Base-by-base conservation (phyloP, 2,113 vertebrate genomes). In the Chrysemys picta region DNA sequence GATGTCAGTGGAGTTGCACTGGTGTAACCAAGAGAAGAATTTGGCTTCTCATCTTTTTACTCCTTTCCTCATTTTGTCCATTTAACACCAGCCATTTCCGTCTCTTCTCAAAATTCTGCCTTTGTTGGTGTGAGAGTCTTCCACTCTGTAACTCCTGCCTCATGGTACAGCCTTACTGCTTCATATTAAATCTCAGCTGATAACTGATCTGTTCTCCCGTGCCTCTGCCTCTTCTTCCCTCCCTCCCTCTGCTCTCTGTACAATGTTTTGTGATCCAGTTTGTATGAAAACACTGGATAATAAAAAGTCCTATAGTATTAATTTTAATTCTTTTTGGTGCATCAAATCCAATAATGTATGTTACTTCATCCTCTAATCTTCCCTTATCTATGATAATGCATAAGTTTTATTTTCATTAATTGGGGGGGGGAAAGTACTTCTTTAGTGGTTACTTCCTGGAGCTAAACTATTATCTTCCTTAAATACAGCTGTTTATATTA, bases 391-490 rank as follows among this genome's bases (percentile, higher is more conserved):
- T 97, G 97, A 96, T 97, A 97, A 96, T 95, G 94, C 91, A 80
- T 94, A 91, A 94, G 96, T 98, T 98, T 97, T 97, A 97, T 98
- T 98, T 97, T 94, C 96, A 98, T 98, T 98, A 97, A 98, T 98
- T 98, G 93, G 96, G 96, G 97, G 98, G 93, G 96, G 96, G 93
- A 95, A 94, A 94, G 97, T 94, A 96, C 84, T 97, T 91, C 93
- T 96, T 98, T 97, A 97, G 95, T 96, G 97, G 96, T 98, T 97
- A 97, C 97, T 98, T 98, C 97, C 97, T 98, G 97, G 96, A 97
- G 95, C 96, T 95, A 98, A 97, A 93, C 93, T 93, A 98, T 9
- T 94, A 97, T 98, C 97, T 98, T 91, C 89, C 95, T 98, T 96
- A 96, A 97, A 94, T 97, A 87, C 89, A 97, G 89, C 97, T 98